Conservation (phyloP, 1,140 invertebrate genomes). For the Heterodera schachtii region DNA sequence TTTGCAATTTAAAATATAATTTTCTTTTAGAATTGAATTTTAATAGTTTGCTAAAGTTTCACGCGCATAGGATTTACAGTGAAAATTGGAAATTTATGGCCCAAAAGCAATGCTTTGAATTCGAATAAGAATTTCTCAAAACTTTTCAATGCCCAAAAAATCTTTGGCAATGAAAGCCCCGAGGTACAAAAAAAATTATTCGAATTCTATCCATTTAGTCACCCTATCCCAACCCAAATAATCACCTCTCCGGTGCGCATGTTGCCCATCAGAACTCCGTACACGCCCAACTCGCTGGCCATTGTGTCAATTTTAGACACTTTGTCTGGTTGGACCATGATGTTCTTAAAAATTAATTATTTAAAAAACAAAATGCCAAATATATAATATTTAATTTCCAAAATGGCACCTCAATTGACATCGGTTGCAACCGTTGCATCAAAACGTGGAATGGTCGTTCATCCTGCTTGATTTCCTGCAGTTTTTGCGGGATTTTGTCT, state of each 20-base stretch:
- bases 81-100: too few species aligned
- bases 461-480: constrained; percentile 72
- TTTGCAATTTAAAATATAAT: too few species aligned
- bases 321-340: constrained; percentile 76
- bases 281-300: constrained; percentile 91
- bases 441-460: constrained; percentile 86
- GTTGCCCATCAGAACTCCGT: constrained; percentile 78
- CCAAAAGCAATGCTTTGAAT: too few species aligned
- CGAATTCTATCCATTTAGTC: too few species aligned
- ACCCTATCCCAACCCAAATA: constrained; percentile 73
- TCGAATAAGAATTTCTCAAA: too few species aligned
- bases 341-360: constrained; percentile 71
- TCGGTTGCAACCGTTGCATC: constrained; percentile 75
- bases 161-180: too few species aligned
- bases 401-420: constrained; percentile 51
- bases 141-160: too few species aligned
- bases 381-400: neutral
- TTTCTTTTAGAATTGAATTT: too few species aligned
- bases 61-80: too few species aligned
- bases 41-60: too few species aligned
- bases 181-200: too few species aligned
- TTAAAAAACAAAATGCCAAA: neutral
- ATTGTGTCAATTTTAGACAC: constrained; percentile 69
- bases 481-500: constrained; percentile 74
- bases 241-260: constrained; percentile 23